phyloP scores from a whole-genome alignment of 2,113 vertebrate genomes.

The Phylloscopus whistleri region DNA sequence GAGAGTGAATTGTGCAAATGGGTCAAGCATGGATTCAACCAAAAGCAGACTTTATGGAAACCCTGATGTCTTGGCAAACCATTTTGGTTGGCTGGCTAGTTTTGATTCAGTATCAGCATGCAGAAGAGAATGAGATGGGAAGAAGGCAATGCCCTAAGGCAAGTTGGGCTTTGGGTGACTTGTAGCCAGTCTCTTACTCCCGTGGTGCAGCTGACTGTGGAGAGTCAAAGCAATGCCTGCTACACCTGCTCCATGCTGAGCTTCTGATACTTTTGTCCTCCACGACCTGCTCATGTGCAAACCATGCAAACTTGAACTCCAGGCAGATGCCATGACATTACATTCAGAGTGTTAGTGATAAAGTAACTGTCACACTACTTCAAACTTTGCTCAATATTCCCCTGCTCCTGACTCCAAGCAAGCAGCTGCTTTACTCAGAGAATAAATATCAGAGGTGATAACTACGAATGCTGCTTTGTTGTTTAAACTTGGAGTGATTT shows the following conservation, averaged over 20 bases:
- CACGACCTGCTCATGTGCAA: background rate
- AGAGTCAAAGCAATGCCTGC: background rate
- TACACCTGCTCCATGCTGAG: background rate
- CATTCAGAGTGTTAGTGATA: background rate
- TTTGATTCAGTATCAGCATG: background rate
- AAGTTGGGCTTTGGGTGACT: background rate
- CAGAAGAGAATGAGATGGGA: background rate
- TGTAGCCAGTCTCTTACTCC: background rate
- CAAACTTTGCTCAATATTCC: background rate
- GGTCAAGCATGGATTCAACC: background rate
- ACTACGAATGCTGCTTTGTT: background rate
- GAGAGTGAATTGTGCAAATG: background rate
- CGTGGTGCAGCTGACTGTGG: background rate
- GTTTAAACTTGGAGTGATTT: background rate
- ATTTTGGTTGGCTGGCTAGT: background rate
- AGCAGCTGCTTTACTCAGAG: background rate
- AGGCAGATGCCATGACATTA: background rate
- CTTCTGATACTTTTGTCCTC: background rate
- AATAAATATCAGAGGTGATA: background rate
- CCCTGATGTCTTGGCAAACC: background rate
- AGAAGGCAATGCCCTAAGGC: background rate
- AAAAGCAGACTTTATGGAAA: background rate
- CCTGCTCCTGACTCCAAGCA: background rate
- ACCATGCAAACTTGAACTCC: background rate
- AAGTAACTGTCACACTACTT: background rate